Percentiles rank a stretch among this genome's conserved stretches.
These are phyloP conservation scores for Leptoteleia sp. DNA, from an alignment of 1,140 invertebrate species.

Conservation along the genomic window DNA sequence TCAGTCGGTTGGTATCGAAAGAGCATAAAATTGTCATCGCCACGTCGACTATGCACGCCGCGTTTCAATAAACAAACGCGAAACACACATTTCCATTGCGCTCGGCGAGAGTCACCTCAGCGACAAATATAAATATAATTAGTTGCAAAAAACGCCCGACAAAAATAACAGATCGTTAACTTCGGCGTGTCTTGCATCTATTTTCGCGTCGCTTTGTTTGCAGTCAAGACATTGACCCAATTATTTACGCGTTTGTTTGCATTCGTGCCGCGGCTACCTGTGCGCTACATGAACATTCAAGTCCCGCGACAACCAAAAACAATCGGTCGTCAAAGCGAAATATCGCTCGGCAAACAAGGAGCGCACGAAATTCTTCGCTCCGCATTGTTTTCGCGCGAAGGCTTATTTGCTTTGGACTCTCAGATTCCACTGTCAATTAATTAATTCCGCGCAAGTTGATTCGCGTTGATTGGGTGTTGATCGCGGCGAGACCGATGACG, in stretches of 20 bases:
- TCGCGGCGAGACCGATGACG: neutral
- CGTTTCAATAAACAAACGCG: too few species aligned
- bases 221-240: constrained; percentile 23
- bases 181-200: too few species aligned
- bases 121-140: neutral
- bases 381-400: too few species aligned
- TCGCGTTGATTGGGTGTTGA: neutral
- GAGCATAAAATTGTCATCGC: too few species aligned
- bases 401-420: neutral
- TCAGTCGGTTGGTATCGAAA: too few species aligned
- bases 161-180: constrained; percentile 3
- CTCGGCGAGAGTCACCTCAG: too few species aligned
- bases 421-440: neutral
- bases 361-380: too few species aligned
- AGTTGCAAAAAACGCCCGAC: neutral
- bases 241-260: constrained; percentile 31
- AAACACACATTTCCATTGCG: too few species aligned
- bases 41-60: too few species aligned
- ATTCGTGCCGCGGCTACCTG: constrained; percentile 14
- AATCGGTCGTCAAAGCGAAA: neutral
- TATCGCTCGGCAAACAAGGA: constrained; percentile 8
- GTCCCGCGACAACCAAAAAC: neutral
- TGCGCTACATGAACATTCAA: constrained; percentile 2
- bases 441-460: constrained; percentile 2
- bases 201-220: constrained; percentile 15